These are phyloP conservation scores for Asarcornis scutulata DNA, from an alignment of 2,113 vertebrate species.

Conservation along the genomic window DNA sequence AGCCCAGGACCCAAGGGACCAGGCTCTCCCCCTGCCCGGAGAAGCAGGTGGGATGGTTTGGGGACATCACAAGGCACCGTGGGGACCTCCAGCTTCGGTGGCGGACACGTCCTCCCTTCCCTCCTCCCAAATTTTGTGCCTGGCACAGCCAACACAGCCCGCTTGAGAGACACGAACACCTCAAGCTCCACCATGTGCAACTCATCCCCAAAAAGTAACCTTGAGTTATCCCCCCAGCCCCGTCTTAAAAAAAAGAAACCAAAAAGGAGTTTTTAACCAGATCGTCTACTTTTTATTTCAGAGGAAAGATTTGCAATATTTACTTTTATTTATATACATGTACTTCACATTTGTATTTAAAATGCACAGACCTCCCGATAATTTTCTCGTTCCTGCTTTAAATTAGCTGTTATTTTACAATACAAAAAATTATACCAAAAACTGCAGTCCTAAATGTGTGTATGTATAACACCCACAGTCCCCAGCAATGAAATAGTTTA, in stretches of 20 bases:
- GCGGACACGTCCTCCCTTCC: accelerated
- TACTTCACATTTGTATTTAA: conserved; percentile 90
- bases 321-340: conserved; percentile 89
- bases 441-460: conserved; percentile 83
- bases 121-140: not conserved
- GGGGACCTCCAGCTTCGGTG: not conserved
- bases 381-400: conserved; percentile 76
- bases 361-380: conserved; percentile 81
- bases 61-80: accelerated
- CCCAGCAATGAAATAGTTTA: conserved; percentile 89
- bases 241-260: not conserved
- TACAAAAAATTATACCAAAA: conserved; percentile 90
- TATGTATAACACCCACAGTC: conserved; percentile 78
- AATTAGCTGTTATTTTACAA: conserved; percentile 90
- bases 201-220: not conserved
- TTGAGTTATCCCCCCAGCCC: accelerated
- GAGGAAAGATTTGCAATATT: conserved; percentile 81
- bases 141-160: not conserved
- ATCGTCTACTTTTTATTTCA: conserved; percentile 90
- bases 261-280: conserved; percentile 57
- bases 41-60: not conserved
- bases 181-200: not conserved
- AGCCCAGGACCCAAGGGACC: not conserved
- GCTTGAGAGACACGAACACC: not conserved
- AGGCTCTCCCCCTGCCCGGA: not conserved